Evolutionary conservation across 2,113 vertebrate species (phyloP).

Genomic region (Strix aluco): DNA sequence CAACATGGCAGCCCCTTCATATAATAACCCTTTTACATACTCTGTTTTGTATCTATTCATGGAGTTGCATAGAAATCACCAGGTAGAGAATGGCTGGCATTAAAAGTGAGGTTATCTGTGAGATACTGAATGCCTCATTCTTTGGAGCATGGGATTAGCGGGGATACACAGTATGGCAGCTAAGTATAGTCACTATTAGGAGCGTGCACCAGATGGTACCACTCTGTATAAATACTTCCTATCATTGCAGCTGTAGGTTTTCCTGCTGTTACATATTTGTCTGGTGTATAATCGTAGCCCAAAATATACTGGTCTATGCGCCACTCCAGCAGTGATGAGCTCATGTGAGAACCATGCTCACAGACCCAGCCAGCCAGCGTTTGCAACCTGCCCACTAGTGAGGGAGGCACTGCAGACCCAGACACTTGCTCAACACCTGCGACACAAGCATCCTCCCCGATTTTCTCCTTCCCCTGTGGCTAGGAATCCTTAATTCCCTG

Average conservation of each 20-base stretch:
- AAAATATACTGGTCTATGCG: background rate
- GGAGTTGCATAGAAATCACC: background rate
- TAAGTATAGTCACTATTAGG: conserved; percentile 4
- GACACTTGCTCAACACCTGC: background rate
- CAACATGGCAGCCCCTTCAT: background rate
- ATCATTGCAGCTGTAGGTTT: background rate
- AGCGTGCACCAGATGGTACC: background rate
- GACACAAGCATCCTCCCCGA: rapidly evolving
- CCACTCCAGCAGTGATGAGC: background rate
- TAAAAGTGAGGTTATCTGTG: background rate
- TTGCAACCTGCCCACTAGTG: background rate
- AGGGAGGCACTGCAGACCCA: background rate
- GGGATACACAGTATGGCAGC: background rate
- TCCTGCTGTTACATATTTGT: conserved; percentile 12
- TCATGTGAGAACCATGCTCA: background rate
- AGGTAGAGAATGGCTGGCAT: background rate
- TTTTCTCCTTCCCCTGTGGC: background rate
- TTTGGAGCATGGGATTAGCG: background rate
- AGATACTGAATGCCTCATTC: background rate
- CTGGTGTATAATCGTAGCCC: background rate
- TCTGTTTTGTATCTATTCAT: background rate
- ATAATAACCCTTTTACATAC: background rate
- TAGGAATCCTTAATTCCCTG: background rate
- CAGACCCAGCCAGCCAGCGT: background rate
- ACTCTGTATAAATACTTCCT: conserved; percentile 1